These are phyloP conservation scores for Alsophila aescularia DNA, from an alignment of 2,888 invertebrate genomes.

Conservation along the genomic window DNA sequence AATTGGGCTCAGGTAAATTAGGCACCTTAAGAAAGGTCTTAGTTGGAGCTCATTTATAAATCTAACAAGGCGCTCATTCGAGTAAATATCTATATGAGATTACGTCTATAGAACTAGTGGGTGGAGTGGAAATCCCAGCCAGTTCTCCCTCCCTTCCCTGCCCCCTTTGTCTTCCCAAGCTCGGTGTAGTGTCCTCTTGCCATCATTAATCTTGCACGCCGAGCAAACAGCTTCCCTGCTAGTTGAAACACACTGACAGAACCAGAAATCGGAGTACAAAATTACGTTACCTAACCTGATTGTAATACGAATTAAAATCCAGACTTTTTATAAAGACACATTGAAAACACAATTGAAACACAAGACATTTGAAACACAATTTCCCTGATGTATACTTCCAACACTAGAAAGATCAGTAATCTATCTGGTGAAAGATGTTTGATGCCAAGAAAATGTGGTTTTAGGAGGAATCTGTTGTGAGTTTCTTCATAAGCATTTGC, in stretches of 20 bases:
- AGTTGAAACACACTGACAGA: constrained; percentile 34
- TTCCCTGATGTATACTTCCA: too few relatives aligned
- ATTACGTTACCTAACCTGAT: constrained; percentile 24
- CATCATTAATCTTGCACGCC: constrained; percentile 79
- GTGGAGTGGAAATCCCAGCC: constrained; percentile 51
- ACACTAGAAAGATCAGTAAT: too few relatives aligned
- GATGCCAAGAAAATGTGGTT: too few relatives aligned
- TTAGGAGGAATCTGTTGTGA: too few relatives aligned
- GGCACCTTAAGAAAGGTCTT: constrained; percentile 34
- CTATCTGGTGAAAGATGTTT: too few relatives aligned
- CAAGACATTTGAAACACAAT: too few relatives aligned
- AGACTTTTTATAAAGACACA: not conserved
- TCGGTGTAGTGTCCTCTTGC: constrained; percentile 62
- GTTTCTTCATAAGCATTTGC: too few relatives aligned
- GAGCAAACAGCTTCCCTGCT: constrained; percentile 64
- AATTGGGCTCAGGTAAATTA: constrained; percentile 9
- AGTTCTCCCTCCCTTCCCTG: constrained; percentile 24
- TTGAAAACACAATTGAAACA: too few relatives aligned
- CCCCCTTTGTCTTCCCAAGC: constrained; percentile 43
- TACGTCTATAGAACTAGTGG: constrained; percentile 45
- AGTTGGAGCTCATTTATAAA: constrained; percentile 65
- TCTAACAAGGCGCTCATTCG: constrained; percentile 49
- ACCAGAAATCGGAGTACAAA: constrained; percentile 24
- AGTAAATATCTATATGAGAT: constrained; percentile 61
- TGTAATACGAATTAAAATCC: not conserved